phyloP scores from a whole-genome alignment of 2,113 vertebrate species.

The Chlorodrepanis virens region DNA sequence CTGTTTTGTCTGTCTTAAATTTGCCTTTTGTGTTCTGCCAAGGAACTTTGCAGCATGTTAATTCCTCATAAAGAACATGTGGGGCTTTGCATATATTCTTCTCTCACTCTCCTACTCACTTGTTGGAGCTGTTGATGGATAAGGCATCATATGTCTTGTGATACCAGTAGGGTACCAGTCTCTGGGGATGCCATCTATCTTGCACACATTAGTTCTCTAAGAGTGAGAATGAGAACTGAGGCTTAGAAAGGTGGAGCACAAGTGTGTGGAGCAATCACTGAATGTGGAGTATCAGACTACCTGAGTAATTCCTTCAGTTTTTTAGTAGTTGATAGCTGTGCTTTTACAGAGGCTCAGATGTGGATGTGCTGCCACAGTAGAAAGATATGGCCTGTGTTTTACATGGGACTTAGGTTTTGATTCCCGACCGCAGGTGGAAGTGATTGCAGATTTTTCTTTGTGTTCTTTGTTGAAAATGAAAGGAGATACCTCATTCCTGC shows the following conservation, averaged over 20 bases:
- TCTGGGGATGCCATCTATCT: background rate
- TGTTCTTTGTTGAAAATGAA: background rate
- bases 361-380: background rate
- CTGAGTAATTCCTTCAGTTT: background rate
- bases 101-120: background rate
- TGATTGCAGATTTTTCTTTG: background rate
- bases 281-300: background rate
- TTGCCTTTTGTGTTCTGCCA: background rate
- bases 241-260: background rate
- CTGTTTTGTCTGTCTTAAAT: background rate
- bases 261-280: background rate
- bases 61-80: background rate
- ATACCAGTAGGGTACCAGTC: background rate
- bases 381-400: background rate
- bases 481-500: background rate
- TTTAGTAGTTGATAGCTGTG: background rate
- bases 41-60: background rate
- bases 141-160: rapidly evolving
- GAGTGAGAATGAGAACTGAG: background rate
- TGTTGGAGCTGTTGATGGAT: background rate
- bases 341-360: background rate
- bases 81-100: background rate
- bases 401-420: background rate
- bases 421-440: background rate
- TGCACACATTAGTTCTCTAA: background rate